Conservation (phyloP, 2,888 invertebrate species). For the Seladonia tumulorum region DNA sequence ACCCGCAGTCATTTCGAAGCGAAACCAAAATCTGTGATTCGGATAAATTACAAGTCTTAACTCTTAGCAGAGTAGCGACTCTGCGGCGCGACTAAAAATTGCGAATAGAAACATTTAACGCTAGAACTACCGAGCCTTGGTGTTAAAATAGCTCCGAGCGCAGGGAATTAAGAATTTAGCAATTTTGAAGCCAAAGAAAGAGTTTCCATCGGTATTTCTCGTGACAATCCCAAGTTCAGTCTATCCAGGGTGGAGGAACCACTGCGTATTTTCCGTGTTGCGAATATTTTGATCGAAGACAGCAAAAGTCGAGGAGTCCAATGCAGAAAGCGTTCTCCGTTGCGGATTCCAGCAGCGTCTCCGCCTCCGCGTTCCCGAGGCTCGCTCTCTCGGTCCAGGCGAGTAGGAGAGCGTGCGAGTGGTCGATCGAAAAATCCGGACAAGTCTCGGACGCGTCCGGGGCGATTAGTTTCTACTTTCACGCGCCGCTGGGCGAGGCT, state of each 20-base stretch:
- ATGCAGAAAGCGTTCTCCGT: neutral
- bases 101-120: too few relatives aligned
- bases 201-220: too few relatives aligned
- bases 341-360: slow-evolving; percentile 60
- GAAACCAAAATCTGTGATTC: too few relatives aligned
- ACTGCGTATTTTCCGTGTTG: neutral
- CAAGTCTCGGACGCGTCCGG: slow-evolving; percentile 74
- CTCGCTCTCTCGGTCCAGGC: slow-evolving; percentile 13
- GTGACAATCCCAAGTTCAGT: neutral
- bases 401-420: slow-evolving; percentile 42
- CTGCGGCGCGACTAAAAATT: too few relatives aligned
- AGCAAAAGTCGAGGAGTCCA: neutral
- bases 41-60: too few relatives aligned
- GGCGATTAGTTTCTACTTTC: slow-evolving; percentile 55
- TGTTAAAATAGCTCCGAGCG: too few relatives aligned
- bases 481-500: slow-evolving; percentile 15
- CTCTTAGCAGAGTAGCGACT: too few relatives aligned
- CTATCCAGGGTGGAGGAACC: neutral
- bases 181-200: too few relatives aligned
- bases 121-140: too few relatives aligned
- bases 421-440: slow-evolving; percentile 79
- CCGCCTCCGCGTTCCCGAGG: slow-evolving; percentile 38
- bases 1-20: too few relatives aligned
- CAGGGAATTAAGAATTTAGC: too few relatives aligned
- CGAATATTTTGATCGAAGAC: neutral